These are phyloP conservation scores for Aphaenogaster rudis DNA, from an alignment of 1,140 invertebrate species.

Conservation along the genomic window DNA sequence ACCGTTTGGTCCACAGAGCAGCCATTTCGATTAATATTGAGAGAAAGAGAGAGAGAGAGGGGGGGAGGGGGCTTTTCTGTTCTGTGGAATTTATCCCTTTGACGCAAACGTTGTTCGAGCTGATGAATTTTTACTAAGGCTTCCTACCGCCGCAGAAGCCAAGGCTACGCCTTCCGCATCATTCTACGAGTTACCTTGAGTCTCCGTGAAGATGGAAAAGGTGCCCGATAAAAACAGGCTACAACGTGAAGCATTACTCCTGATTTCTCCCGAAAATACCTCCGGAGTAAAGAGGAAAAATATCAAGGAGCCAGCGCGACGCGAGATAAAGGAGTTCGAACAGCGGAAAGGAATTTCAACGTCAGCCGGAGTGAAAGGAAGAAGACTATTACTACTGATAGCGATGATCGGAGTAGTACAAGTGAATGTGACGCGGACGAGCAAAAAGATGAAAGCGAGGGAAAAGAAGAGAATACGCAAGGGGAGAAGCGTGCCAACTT, in stretches of 20 bases:
- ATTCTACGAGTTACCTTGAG: slow-evolving; percentile 10
- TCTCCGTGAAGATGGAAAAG: slow-evolving; percentile 24
- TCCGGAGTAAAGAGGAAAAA: slow-evolving; percentile 24
- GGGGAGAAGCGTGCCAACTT: background rate
- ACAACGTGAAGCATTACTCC: slow-evolving; percentile 27
- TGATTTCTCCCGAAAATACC: slow-evolving; percentile 51
- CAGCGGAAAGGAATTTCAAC: slow-evolving; percentile 42
- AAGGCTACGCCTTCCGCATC: background rate
- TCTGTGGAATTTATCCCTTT: slow-evolving; percentile 30
- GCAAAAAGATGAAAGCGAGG: slow-evolving; percentile 36
- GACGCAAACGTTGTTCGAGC: slow-evolving; percentile 24
- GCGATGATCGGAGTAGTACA: slow-evolving; percentile 55
- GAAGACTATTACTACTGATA: slow-evolving; percentile 51
- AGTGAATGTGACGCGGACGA: slow-evolving; percentile 50
- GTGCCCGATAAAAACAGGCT: background rate
- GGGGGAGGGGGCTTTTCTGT: background rate
- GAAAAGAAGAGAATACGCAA: slow-evolving; percentile 15
- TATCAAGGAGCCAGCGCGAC: slow-evolving; percentile 28
- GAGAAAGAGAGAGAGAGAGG: background rate
- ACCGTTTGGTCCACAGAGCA: background rate
- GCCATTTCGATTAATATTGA: slow-evolving; percentile 10
- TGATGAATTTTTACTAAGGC: slow-evolving; percentile 39
- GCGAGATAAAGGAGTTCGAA: slow-evolving; percentile 49
- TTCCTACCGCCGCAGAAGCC: slow-evolving; percentile 1
- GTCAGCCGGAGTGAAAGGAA: slow-evolving; percentile 52